Percentiles rank a stretch among this genome's conserved stretches.
Conservation (phyloP, 2,888 invertebrate species). For the Drosophila meridionalis region DNA sequence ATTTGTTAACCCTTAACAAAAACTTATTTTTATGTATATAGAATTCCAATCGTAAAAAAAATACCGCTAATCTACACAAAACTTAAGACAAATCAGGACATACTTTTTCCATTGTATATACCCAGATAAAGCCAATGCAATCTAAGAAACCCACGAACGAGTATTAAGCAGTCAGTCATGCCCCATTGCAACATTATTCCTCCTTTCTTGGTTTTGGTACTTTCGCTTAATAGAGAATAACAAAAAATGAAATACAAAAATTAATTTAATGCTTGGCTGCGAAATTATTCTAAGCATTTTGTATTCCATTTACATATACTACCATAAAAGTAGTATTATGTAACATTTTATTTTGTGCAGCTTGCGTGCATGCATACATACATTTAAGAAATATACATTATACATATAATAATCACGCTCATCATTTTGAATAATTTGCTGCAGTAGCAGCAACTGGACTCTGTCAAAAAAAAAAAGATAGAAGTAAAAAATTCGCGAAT, state of each 20-base stretch:
- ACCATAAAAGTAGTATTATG: slow-evolving; percentile 23
- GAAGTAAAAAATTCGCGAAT: slow-evolving; percentile 2
- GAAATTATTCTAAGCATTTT: slow-evolving; percentile 57
- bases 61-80: too few species aligned
- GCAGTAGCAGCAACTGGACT: slow-evolving; percentile 11
- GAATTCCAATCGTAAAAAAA: too few species aligned
- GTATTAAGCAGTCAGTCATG: background rate
- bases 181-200: background rate
- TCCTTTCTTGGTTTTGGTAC: slow-evolving; percentile 8
- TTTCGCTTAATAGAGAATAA: slow-evolving; percentile 18
- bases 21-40: too few species aligned
- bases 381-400: background rate
- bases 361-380: background rate
- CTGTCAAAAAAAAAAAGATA: background rate
- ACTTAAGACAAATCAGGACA: too few species aligned
- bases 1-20: too few species aligned
- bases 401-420: slow-evolving; percentile 27
- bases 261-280: slow-evolving; percentile 72
- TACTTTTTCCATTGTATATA: too few species aligned
- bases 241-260: slow-evolving; percentile 39
- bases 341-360: slow-evolving; percentile 32
- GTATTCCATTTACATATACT: slow-evolving; percentile 13
- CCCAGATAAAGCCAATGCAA: background rate
- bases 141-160: background rate
- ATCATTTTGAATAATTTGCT: slow-evolving; percentile 49